Evolutionary conservation across 1,140 invertebrate species (phyloP).

Genomic region (Popillia japonica): DNA sequence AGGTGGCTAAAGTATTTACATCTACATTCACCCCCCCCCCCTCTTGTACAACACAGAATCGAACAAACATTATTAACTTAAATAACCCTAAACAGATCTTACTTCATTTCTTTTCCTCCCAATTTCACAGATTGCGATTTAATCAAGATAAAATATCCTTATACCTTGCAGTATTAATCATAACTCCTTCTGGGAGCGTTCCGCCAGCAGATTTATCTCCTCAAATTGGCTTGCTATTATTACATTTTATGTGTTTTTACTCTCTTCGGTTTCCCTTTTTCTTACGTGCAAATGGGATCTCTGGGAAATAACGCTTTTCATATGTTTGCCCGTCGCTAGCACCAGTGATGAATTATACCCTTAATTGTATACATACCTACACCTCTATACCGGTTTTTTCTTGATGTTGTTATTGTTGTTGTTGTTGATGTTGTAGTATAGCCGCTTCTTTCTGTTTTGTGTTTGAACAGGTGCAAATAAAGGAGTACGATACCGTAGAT

Average conservation of each 20-base stretch:
- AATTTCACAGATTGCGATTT: not conserved
- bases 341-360: not conserved
- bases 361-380: not conserved
- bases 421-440: not conserved
- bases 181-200: not conserved
- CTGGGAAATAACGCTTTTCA: not conserved
- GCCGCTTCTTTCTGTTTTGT: not conserved
- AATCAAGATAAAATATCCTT: constrained; percentile 16
- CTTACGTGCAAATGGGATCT: not conserved
- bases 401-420: no score
- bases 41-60: no score
- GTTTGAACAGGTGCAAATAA: constrained; percentile 50
- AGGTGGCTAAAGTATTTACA: no score
- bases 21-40: no score
- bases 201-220: not conserved
- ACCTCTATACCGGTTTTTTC: no score
- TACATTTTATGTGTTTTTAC: constrained; percentile 1
- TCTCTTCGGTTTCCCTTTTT: not conserved
- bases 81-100: not conserved
- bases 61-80: not conserved
- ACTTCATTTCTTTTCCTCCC: not conserved
- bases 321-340: not conserved
- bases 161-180: not conserved
- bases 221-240: constrained; percentile 1
- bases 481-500: constrained; percentile 64